These are phyloP conservation scores for Morbakka virulenta DNA, from an alignment of 30 jellyfish, hydroid and myxozoan species.

Conservation along the genomic window DNA sequence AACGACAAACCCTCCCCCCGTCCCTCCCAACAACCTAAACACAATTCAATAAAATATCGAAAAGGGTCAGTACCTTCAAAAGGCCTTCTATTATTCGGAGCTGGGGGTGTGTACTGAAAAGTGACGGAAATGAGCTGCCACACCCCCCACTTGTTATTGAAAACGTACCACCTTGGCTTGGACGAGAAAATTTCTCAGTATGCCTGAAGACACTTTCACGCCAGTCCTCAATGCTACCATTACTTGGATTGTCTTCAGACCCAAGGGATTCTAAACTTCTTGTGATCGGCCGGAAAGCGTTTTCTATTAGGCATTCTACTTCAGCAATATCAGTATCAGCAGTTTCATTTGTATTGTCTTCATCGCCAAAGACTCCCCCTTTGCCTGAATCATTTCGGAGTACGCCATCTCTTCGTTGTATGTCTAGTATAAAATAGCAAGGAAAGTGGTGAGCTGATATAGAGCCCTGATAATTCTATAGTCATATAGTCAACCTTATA, in stretches of 20 bases:
- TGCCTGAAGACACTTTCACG: background rate
- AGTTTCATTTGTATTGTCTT: background rate
- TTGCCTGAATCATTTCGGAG: no score
- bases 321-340: background rate
- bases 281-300: background rate
- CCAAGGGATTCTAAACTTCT: background rate
- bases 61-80: constrained; percentile 27
- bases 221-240: background rate
- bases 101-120: constrained; percentile 9
- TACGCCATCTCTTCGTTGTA: no score
- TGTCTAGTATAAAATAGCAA: no score
- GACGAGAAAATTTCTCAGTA: background rate
- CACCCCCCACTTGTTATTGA: background rate
- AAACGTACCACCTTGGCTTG: background rate
- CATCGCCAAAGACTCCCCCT: no score
- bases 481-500: no score
- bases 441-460: no score
- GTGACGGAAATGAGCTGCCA: background rate
- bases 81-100: constrained; percentile 38
- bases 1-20: no score
- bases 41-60: no score
- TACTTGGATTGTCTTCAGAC: background rate
- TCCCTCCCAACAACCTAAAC: no score
- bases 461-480: no score
- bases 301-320: background rate